These are phyloP conservation scores for Cryptosula pallasiana DNA, from an alignment of 2,888 invertebrate genomes.

Conservation along the genomic window DNA sequence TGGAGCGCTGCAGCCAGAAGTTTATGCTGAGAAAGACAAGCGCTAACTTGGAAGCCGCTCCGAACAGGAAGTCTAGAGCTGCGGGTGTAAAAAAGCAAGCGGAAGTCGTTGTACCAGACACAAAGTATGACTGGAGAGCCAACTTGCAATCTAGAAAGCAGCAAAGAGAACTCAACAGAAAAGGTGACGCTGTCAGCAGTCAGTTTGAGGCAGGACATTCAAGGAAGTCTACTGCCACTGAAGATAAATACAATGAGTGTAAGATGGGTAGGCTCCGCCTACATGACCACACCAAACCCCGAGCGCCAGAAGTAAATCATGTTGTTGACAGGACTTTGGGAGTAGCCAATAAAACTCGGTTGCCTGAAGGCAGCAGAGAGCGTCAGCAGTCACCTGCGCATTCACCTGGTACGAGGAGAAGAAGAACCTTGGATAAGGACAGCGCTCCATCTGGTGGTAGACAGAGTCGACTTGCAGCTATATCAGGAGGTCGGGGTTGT, in stretches of 20 bases:
- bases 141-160: neutral
- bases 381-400: neutral
- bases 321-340: neutral
- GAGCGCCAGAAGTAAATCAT: neutral
- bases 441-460: neutral
- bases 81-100: neutral
- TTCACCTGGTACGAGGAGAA: neutral
- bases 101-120: neutral
- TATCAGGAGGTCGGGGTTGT: neutral
- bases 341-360: neutral
- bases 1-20: slow-evolving; percentile 13
- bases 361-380: neutral
- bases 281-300: neutral
- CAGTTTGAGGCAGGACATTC: neutral
- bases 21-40: slow-evolving; percentile 5
- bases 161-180: neutral
- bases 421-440: neutral
- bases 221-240: neutral
- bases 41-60: neutral
- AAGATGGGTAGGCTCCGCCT: neutral
- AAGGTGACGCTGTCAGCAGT: neutral
- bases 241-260: neutral
- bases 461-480: slow-evolving; percentile 6
- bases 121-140: neutral
- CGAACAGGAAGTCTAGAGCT: neutral